Percentiles rank a stretch among this genome's conserved stretches.
phyloP scores from a whole-genome alignment of 2,888 invertebrate species.

The Ophion slaviceki region DNA sequence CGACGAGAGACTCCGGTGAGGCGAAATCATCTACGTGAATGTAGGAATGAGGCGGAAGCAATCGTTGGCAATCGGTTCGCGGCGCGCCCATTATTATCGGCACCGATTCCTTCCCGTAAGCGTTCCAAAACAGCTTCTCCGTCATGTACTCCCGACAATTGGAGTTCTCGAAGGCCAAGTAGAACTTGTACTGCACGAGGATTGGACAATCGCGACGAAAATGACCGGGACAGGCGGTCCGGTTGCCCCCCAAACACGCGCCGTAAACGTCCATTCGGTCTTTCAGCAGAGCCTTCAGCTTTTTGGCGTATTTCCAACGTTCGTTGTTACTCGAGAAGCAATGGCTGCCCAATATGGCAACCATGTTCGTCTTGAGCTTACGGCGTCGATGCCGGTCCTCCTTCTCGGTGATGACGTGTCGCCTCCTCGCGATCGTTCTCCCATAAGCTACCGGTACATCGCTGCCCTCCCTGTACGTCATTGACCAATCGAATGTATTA shows the following conservation, averaged over 20 bases:
- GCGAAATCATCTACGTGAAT: conserved; percentile 86
- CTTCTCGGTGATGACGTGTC: not conserved
- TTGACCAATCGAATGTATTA: conserved; percentile 89
- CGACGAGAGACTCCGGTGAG: conserved; percentile 84
- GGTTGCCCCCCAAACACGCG: conserved; percentile 82
- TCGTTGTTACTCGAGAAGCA: conserved; percentile 84
- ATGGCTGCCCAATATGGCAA: conserved; percentile 86
- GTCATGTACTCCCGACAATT: conserved; percentile 89
- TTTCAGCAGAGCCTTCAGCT: conserved; percentile 86
- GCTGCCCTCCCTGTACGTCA: conserved; percentile 88
- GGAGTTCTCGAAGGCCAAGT: conserved; percentile 89
- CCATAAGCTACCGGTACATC: conserved; percentile 90
- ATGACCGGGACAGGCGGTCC: conserved; percentile 88
- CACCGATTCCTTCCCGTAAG: conserved; percentile 86
- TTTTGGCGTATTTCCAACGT: conserved; percentile 85
- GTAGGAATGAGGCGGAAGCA: conserved; percentile 88
- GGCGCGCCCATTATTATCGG: conserved; percentile 88
- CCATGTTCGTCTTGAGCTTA: conserved; percentile 81
- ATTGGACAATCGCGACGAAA: conserved; percentile 86
- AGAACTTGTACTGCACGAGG: conserved; percentile 87
- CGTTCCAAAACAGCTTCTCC: conserved; percentile 89
- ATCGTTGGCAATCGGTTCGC: conserved; percentile 81
- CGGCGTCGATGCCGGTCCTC: not conserved
- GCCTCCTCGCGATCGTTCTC: conserved; percentile 83
- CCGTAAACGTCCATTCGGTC: conserved; percentile 86